These are phyloP conservation scores for Tauraco hartlaubi DNA, from an alignment of 2,797 vertebrate species.

Conservation along the genomic window DNA sequence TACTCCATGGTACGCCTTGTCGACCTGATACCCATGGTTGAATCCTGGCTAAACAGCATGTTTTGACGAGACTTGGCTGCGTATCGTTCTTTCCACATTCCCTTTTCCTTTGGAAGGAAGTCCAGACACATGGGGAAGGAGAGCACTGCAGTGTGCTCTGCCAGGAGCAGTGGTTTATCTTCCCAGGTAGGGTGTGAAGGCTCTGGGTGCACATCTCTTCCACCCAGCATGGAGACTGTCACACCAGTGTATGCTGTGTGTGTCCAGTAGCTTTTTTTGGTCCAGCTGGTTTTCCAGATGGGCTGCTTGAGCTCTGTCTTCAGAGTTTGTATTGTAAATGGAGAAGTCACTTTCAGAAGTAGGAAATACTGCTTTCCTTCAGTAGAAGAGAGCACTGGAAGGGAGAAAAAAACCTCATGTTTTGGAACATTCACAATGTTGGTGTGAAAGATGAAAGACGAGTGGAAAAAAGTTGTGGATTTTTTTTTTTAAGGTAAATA, in stretches of 20 bases:
- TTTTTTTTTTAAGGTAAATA: background rate
- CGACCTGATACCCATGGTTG: background rate
- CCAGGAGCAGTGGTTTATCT: background rate
- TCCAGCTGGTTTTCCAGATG: background rate
- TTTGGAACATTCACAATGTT: background rate
- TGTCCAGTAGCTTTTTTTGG: background rate
- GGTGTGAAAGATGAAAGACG: background rate
- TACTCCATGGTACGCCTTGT: background rate
- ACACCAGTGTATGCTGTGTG: fast-evolving
- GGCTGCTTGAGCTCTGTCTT: background rate
- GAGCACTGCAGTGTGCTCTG: background rate
- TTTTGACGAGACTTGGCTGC: background rate
- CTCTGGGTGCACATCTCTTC: background rate
- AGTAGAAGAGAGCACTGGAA: background rate
- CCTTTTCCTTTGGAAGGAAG: background rate
- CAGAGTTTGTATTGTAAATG: background rate
- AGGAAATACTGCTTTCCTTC: background rate
- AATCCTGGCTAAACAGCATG: background rate
- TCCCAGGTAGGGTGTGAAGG: background rate
- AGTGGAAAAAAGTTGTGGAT: background rate
- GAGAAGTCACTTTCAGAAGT: background rate
- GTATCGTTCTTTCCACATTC: fast-evolving
- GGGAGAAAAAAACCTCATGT: background rate
- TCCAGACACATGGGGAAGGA: background rate
- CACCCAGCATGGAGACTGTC: fast-evolving